Conservation (phyloP, 2,113 vertebrate species). For the Pipa parva region DNA sequence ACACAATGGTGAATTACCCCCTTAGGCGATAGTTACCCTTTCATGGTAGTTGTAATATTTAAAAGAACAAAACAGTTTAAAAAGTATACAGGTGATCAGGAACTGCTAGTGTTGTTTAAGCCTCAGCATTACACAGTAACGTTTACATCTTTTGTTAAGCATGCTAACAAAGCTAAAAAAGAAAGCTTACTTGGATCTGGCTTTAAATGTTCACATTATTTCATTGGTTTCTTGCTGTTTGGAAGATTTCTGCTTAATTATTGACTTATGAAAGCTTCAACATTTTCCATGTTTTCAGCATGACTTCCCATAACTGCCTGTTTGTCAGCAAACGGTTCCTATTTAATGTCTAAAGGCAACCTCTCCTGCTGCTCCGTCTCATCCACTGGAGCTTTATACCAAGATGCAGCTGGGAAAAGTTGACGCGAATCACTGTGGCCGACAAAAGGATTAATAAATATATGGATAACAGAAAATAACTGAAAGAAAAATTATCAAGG, state of each 20-base stretch:
- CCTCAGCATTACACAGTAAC: not conserved
- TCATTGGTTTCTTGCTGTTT: not conserved
- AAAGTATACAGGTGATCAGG: not conserved
- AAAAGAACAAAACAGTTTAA: not conserved
- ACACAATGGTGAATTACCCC: too few relatives aligned
- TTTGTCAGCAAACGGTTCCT: constrained; percentile 31
- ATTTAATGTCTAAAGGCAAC: constrained; percentile 32
- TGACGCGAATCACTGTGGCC: constrained; percentile 14
- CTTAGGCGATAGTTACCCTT: too few relatives aligned
- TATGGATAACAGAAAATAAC: constrained; percentile 35
- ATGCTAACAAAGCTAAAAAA: not conserved
- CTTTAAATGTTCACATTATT: not conserved
- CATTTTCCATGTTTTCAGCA: constrained; percentile 20
- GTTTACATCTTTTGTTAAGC: not conserved
- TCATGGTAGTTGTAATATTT: too few relatives aligned
- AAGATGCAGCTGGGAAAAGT: constrained; percentile 30
- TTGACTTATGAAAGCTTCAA: not conserved
- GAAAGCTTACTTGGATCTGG: not conserved
- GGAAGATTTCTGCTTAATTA: constrained; percentile 11
- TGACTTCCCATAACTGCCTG: constrained; percentile 31
- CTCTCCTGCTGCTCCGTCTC: constrained; percentile 12
- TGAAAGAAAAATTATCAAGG: constrained; percentile 13
- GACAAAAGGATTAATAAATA: constrained; percentile 33
- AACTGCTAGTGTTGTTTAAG: not conserved
- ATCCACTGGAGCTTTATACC: constrained; percentile 14